These are phyloP conservation scores for Loripinus fragilis DNA, from an alignment of 2,888 invertebrate genomes.

Conservation along the genomic window DNA sequence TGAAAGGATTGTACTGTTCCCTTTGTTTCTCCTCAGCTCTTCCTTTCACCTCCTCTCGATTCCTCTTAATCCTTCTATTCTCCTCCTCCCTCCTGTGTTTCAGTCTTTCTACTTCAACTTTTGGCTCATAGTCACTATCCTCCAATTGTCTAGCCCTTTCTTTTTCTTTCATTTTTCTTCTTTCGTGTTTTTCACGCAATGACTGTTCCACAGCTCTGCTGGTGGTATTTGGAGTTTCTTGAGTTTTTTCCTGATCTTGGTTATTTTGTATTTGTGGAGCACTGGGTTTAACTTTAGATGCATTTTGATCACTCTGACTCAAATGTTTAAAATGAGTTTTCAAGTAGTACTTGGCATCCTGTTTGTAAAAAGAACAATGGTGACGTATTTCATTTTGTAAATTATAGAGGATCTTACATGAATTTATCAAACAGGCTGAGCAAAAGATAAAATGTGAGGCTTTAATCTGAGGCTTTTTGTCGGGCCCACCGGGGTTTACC, in stretches of 20 bases:
- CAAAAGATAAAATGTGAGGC: too few species aligned
- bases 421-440: too few species aligned
- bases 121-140: slow-evolving; percentile 7
- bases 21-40: background rate
- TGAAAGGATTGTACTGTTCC: background rate
- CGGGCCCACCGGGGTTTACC: too few species aligned
- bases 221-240: background rate
- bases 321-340: slow-evolving; percentile 47
- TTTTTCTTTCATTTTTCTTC: background rate
- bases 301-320: slow-evolving; percentile 21
- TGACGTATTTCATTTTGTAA: too few species aligned
- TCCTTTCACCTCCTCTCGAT: background rate
- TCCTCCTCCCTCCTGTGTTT: background rate
- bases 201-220: background rate
- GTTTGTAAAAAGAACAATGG: background rate
- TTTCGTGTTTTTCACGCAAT: background rate
- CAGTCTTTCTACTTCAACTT: background rate
- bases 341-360: slow-evolving; percentile 52
- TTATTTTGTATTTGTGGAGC: background rate
- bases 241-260: background rate
- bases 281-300: background rate
- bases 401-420: too few species aligned
- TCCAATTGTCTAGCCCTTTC: background rate
- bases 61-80: background rate
- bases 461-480: too few species aligned